A percentile compares a stretch with the other conserved stretches of the same genome.
phyloP scores from a whole-genome alignment of 2,888 invertebrate species.

The Nymphalis polychloros region DNA sequence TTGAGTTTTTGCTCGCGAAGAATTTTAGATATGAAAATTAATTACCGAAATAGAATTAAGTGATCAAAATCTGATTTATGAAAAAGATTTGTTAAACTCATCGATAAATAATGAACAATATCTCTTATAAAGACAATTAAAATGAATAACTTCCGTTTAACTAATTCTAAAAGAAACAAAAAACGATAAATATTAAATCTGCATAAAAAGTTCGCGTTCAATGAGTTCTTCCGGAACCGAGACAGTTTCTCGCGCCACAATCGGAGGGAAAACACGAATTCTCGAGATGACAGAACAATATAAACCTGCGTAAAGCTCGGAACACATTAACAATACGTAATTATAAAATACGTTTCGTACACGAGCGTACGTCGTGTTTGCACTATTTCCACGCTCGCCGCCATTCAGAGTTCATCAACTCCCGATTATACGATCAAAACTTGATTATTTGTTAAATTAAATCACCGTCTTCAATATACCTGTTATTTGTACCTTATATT shows the following conservation, averaged over 20 bases:
- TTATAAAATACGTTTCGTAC: constrained; percentile 21
- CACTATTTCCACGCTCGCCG: constrained; percentile 24
- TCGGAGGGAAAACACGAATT: constrained; percentile 24
- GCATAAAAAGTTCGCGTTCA: constrained; percentile 16
- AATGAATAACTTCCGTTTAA: constrained; percentile 1
- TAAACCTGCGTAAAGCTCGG: constrained; percentile 19
- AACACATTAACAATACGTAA: constrained; percentile 15
- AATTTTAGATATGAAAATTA: constrained; percentile 13
- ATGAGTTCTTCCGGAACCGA: constrained; percentile 27
- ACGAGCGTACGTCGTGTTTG: constrained; percentile 28
- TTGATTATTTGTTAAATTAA: background rate
- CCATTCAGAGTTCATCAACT: constrained; percentile 33
- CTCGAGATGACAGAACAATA: constrained; percentile 27
- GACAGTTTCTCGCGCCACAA: constrained; percentile 23
- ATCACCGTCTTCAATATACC: background rate
- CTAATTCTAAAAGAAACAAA: background rate
- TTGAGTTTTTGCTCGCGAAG: constrained; percentile 31
- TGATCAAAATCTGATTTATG: background rate
- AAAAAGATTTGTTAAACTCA: background rate
- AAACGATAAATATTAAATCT: constrained; percentile 4
- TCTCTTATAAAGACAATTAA: background rate
- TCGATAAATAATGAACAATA: background rate
- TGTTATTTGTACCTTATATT: too few species aligned
- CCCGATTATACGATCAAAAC: constrained; percentile 14
- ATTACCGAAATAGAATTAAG: constrained; percentile 6